Base-by-base conservation (phyloP, 92 coral and sea anemone species). In the Micromussa lordhowensis region DNA sequence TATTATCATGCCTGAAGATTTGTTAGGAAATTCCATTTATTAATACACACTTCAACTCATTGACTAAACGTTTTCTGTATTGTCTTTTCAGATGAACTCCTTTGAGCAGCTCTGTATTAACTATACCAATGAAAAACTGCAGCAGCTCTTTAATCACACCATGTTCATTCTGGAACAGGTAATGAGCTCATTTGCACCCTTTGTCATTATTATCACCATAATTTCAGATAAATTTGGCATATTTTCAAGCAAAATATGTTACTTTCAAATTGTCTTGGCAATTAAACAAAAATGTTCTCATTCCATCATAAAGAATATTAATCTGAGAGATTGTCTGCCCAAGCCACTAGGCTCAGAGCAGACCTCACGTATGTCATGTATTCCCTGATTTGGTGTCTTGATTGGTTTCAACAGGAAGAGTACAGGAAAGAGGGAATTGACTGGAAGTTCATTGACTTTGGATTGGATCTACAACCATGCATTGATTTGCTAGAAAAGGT, bases 361-460 rank as follows among this genome's bases (percentile, higher is more conserved):
- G n/a, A 59, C 66, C 61, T 55, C 7, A 8, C 13, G 11, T 7
- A 8, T 9, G 51, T 59, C 24, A 59, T 24, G 21, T 59, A 21
- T 38, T 3, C 13, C 1, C 16, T 84, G 63, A 36, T 36, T 68
- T 57, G 32, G 4, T 75, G 61, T 72, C 77, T 18, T 9, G 24
- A 69, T 26, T 82, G 6, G 9, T 31, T 38, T 22, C 83, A 72
- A 28, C 87, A 97, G 96, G 99, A 97, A 85, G 99, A 97, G 83
- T 97, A 97, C 92, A 92, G 99, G 77, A 97, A 95, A 68, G 99
- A 97, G 79, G 99, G 99, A 29, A 97, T 97, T 85, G 99, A 97
- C 87, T 97, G 99, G 99, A 97, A 97, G 75, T 97, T 97, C 88
- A 97, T 97, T 85, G 99, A 97, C 96, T 97, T 97, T 97, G 99